phyloP scores from a whole-genome alignment of 2,888 invertebrate species.

The Sycophila texana region DNA sequence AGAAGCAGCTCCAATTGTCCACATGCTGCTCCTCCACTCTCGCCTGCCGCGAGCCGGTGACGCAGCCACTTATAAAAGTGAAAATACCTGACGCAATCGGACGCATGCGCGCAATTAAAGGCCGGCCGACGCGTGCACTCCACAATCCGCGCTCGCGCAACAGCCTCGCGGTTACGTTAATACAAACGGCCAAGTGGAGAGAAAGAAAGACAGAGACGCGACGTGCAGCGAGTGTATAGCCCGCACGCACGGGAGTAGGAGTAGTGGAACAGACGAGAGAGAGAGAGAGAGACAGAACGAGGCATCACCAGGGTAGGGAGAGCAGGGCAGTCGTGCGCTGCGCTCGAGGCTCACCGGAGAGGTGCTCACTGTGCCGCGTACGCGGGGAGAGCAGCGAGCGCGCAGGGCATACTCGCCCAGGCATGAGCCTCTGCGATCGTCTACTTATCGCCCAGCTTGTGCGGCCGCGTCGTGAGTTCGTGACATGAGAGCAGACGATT shows the following conservation, averaged over 20 bases:
- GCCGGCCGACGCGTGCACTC: background rate
- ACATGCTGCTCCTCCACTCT: background rate
- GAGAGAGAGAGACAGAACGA: conserved; percentile 6
- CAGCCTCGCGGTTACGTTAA: conserved; percentile 23
- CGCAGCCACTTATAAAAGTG: conserved; percentile 9
- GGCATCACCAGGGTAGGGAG: too few relatives aligned
- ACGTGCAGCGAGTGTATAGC: too few relatives aligned
- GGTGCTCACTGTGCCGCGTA: too few relatives aligned
- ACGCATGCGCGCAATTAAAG: conserved; percentile 41
- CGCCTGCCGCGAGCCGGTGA: background rate
- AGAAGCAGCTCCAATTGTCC: background rate
- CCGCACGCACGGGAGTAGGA: too few relatives aligned
- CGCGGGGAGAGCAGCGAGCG: conserved; percentile 21
- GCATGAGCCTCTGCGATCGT: too few relatives aligned
- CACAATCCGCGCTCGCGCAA: conserved; percentile 14
- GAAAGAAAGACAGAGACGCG: background rate
- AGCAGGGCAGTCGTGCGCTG: background rate
- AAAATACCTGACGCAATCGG: conserved; percentile 46
- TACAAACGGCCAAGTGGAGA: background rate
- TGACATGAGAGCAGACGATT: conserved; percentile 52
- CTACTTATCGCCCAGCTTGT: too few relatives aligned
- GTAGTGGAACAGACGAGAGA: background rate
- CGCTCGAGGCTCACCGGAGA: too few relatives aligned
- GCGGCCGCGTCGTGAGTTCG: conserved; percentile 23
- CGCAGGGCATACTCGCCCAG: too few relatives aligned